phyloP scores from a whole-genome alignment of 2,888 invertebrate genomes.

The Chironomus riparius region DNA sequence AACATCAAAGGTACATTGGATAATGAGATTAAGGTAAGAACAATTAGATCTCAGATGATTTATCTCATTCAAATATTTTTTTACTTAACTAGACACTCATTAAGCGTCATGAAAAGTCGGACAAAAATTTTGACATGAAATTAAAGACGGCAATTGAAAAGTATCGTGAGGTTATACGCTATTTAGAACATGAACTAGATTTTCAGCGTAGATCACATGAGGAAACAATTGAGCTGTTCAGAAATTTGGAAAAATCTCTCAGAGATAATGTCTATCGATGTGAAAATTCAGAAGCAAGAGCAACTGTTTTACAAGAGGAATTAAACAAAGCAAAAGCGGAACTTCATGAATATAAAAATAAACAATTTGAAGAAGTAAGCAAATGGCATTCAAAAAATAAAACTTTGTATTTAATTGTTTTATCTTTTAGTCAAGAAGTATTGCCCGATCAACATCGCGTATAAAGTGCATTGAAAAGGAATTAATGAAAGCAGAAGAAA shows the following conservation, averaged over 20 bases:
- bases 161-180: neutral
- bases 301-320: neutral
- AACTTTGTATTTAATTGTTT: neutral
- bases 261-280: neutral
- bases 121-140: neutral
- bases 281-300: neutral
- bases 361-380: neutral
- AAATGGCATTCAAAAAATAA: neutral
- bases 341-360: neutral
- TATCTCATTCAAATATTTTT: neutral
- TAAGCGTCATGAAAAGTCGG: neutral
- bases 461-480: neutral
- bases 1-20: neutral
- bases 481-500: neutral
- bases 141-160: neutral
- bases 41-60: neutral
- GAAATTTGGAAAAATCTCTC: neutral
- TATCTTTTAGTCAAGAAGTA: neutral
- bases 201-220: neutral
- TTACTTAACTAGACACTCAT: neutral
- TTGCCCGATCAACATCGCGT: neutral
- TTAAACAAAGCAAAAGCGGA: neutral
- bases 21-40: neutral
- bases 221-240: neutral
- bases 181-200: constrained; percentile 1